A percentile compares a stretch with the other conserved stretches of the same genome.
phyloP scores from a whole-genome alignment of 2,888 invertebrate species.

The Gymnosoma rotundatum region DNA sequence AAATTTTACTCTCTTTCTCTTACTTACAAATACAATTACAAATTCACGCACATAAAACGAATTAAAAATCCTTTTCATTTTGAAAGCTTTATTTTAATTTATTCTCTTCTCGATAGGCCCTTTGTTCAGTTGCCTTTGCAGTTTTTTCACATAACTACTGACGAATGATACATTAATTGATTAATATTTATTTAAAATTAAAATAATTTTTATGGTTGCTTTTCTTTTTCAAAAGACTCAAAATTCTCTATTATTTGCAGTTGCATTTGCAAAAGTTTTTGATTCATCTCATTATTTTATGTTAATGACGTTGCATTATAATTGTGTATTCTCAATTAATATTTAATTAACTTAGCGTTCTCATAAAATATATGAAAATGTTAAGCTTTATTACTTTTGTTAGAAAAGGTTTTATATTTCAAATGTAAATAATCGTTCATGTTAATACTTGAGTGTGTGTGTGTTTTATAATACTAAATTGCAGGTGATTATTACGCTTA shows the following conservation, averaged over 20 bases:
- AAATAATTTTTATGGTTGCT: constrained; percentile 2
- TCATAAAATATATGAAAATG: constrained; percentile 33
- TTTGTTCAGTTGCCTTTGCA: not conserved
- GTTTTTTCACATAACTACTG: not conserved
- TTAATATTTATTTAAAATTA: constrained; percentile 37
- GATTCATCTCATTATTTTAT: constrained; percentile 47
- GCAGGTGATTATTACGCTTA: constrained; percentile 24
- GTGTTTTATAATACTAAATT: not conserved
- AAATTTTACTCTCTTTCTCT: constrained; percentile 36
- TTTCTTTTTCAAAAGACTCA: not conserved
- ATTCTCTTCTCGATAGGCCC: not conserved
- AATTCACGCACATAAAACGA: constrained; percentile 15
- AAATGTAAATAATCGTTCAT: too few relatives aligned
- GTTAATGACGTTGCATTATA: constrained; percentile 54
- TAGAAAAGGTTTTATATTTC: not conserved
- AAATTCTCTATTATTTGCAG: constrained; percentile 17
- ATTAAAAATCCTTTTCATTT: constrained; percentile 16
- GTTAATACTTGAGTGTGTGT: not conserved
- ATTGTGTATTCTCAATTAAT: constrained; percentile 51
- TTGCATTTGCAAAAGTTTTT: constrained; percentile 48
- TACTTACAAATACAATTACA: constrained; percentile 66
- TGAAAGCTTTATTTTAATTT: constrained; percentile 18
- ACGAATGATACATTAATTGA: constrained; percentile 36
- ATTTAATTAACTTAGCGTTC: constrained; percentile 62
- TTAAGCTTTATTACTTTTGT: constrained; percentile 18